Percentiles rank a stretch among this genome's conserved stretches.
Evolutionary conservation across 2,113 vertebrate genomes (phyloP).

Genomic region (Stegostoma tigrinum): DNA sequence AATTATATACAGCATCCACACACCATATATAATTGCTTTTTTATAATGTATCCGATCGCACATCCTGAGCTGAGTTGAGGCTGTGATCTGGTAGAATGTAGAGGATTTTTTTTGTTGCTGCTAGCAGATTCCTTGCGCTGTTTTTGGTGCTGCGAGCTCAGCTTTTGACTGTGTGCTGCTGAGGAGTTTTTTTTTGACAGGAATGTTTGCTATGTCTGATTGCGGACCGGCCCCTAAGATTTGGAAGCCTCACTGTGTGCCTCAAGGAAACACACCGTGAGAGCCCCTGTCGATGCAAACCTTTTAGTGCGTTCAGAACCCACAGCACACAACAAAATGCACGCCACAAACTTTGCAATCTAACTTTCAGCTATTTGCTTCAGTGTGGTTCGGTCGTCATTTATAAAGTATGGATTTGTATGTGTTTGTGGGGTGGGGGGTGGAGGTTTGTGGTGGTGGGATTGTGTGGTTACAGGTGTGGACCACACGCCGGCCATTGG

Average conservation of each 20-base stretch:
- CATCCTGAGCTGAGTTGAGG: neutral
- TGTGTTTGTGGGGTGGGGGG: too few relatives aligned
- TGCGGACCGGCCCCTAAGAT: constrained; percentile 38
- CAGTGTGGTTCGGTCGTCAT: neutral
- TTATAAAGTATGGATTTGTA: too few relatives aligned
- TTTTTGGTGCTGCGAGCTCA: constrained; percentile 46
- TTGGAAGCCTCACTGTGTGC: neutral
- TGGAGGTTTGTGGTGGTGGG: too few relatives aligned
- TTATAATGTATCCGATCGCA: neutral
- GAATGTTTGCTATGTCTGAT: constrained; percentile 48
- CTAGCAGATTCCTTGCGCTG: constrained; percentile 47
- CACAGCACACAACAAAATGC: neutral
- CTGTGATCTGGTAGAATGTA: neutral
- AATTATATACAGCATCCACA: neutral
- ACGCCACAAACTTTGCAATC: neutral
- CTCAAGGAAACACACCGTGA: neutral
- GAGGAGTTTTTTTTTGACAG: constrained; percentile 40
- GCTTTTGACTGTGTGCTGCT: constrained; percentile 43
- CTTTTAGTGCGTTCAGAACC: neutral
- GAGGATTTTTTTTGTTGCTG: constrained; percentile 42
- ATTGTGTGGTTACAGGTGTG: neutral
- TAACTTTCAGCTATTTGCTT: neutral
- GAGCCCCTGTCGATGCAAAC: neutral
- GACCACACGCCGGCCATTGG: neutral
- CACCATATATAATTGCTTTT: too few relatives aligned